These are phyloP conservation scores for Tigriopus californicus DNA, from an alignment of 2,888 invertebrate genomes.

Conservation along the genomic window DNA sequence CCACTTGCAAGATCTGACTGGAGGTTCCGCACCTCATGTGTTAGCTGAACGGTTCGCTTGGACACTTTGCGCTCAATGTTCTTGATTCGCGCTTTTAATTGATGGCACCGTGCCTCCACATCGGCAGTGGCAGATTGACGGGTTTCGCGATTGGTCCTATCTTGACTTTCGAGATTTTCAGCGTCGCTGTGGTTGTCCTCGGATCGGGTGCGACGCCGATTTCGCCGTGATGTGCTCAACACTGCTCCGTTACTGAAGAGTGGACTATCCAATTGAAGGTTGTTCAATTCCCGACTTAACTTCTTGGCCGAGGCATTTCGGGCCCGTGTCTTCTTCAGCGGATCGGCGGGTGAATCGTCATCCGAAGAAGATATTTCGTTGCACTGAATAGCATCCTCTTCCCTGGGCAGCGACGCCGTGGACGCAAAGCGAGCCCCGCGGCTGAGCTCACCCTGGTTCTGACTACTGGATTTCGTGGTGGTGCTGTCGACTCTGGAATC, in stretches of 20 bases:
- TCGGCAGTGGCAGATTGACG: background rate
- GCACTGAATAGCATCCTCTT: constrained; percentile 10
- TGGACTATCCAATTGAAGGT: background rate
- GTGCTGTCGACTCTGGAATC: background rate
- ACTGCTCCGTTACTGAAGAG: background rate
- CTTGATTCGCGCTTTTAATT: background rate
- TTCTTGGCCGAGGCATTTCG: background rate
- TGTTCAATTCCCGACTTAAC: background rate
- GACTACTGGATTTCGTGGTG: background rate
- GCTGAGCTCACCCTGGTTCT: background rate
- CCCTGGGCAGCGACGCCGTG: background rate
- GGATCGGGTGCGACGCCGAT: background rate
- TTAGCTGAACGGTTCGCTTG: background rate
- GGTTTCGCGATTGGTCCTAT: too few relatives aligned
- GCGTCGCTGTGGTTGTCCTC: background rate
- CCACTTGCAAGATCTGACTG: background rate
- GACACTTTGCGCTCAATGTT: background rate
- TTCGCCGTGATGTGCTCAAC: background rate
- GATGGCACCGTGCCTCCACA: background rate
- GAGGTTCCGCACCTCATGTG: background rate
- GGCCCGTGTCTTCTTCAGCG: background rate
- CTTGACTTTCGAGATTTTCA: background rate
- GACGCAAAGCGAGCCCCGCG: background rate
- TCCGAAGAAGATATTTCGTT: constrained; percentile 10
- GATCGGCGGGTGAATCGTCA: background rate